Percentiles rank a stretch among this genome's conserved stretches.
phyloP scores from a whole-genome alignment of 2,888 invertebrate species.

The Oligia latruncula region DNA sequence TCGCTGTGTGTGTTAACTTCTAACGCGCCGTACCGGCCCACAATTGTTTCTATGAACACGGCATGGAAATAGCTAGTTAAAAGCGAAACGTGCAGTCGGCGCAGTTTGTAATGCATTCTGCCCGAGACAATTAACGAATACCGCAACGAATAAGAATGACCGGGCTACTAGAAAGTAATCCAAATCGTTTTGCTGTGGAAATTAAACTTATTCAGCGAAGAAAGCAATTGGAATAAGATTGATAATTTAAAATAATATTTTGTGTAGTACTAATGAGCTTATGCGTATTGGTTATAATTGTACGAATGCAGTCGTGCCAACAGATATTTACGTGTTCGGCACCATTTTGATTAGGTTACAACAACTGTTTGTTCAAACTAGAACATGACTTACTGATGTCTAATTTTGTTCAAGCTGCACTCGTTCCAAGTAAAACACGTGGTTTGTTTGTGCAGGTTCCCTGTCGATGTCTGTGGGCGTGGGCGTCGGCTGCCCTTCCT shows the following conservation, averaged over 20 bases:
- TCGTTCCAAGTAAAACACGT: constrained; percentile 62
- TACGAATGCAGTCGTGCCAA: constrained; percentile 73
- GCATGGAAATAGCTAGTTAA: constrained; percentile 88
- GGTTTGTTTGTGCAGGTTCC: constrained; percentile 92
- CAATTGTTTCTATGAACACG: constrained; percentile 90
- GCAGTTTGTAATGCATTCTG: constrained; percentile 69
- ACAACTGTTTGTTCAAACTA: constrained; percentile 59
- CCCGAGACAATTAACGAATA: constrained; percentile 72
- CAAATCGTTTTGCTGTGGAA: constrained; percentile 39
- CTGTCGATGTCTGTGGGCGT: constrained; percentile 92
- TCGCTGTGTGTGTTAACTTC: constrained; percentile 88
- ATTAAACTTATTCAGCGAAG: constrained; percentile 38
- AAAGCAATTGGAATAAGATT: constrained; percentile 41
- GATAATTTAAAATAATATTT: constrained; percentile 24
- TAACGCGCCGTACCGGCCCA: constrained; percentile 89
- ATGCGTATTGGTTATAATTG: not conserved
- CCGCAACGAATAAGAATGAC: constrained; percentile 61
- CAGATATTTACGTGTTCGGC: constrained; percentile 70
- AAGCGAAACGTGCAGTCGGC: constrained; percentile 72
- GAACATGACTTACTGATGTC: constrained; percentile 51
- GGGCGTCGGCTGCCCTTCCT: constrained; percentile 93
- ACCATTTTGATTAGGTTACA: constrained; percentile 64
- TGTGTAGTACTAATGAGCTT: not conserved
- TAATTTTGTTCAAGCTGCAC: constrained; percentile 58
- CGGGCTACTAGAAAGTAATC: constrained; percentile 59